Evolutionary conservation across 2,797 vertebrate species (phyloP).

Genomic region (Clarias laeviceps): DNA sequence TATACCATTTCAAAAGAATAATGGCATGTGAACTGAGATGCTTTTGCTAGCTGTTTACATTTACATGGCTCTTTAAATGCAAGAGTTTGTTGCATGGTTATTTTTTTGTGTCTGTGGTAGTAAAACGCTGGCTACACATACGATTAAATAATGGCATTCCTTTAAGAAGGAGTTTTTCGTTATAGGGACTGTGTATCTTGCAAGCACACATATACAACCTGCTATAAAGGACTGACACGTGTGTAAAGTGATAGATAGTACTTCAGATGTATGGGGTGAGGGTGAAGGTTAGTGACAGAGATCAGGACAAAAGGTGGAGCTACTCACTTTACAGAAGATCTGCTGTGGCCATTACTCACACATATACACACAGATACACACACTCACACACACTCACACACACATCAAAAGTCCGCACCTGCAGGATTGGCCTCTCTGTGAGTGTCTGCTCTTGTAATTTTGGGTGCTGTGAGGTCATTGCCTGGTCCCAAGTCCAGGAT

Average conservation of each 20-base stretch:
- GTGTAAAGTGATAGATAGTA: slow-evolving; percentile 53
- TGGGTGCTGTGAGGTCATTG: slow-evolving; percentile 53
- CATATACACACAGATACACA: slow-evolving; percentile 3
- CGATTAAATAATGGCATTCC: neutral
- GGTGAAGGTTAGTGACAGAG: slow-evolving; percentile 50
- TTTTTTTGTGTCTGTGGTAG: neutral
- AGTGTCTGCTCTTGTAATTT: slow-evolving; percentile 59
- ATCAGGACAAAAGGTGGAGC: slow-evolving; percentile 42
- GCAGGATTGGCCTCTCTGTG: slow-evolving; percentile 46
- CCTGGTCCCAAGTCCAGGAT: too few species aligned
- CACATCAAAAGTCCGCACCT: slow-evolving; percentile 56
- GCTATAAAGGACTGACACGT: slow-evolving; percentile 9
- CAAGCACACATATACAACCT: slow-evolving; percentile 18
- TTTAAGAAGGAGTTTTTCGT: neutral
- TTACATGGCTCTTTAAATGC: too few species aligned
- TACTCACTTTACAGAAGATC: slow-evolving; percentile 55
- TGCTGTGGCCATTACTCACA: slow-evolving; percentile 55
- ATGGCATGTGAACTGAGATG: too few species aligned
- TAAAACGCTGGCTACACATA: neutral
- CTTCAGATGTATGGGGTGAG: slow-evolving; percentile 45
- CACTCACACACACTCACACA: slow-evolving; percentile 10
- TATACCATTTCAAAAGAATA: too few species aligned
- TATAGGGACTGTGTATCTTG: neutral
- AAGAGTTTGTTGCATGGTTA: neutral
- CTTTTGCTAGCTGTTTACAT: too few species aligned